Evolutionary conservation across 2,888 invertebrate genomes (phyloP), one percentile per base, ranked within the genome.

Genomic region (Pemphredon lugubris): DNA sequence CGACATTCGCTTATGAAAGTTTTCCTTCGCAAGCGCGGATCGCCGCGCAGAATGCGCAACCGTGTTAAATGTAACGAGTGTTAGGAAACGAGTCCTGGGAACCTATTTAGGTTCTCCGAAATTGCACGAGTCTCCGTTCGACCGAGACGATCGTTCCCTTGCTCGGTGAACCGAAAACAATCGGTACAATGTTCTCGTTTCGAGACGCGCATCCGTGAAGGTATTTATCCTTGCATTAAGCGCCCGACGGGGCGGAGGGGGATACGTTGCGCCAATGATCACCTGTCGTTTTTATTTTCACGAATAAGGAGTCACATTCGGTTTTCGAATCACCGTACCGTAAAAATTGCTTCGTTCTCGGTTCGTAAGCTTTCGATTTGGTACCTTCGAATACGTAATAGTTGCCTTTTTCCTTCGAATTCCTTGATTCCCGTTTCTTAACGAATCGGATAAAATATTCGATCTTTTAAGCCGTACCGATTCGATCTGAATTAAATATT

Each of bases 1-100:
- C 73, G 84, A 85, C 83, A 81, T 80, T 83, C 84, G 81, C 83
- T 86, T 86, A 86, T 83, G 83, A 85, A 85, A 84, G 69, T 85
- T 83, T 79, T 81, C 77, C 50, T 42, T 34, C 79, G 72, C 77
- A 76, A 71, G 63, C 65, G 74, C 69, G 77, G 66, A 64, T 72
- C 68, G 53, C 64, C 57, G 54, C 61, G 58, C 58, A 50, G 51
- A 64, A 42, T 21, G 63, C 32, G 53, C 55, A 14, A 20, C 34
- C 39, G 57, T 54, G 65, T 69, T 66, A 66, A 66, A 69, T 50
- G 69, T 67, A 75, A 75, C 66, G 71, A 58, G 44, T 57, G 58
- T 57, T 57, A 45, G 53, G n/a, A 26, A 48, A 67, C 53, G 54
- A 66, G 54, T 69, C 51, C 45, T 7, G 45, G 20, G 57, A 58